These are phyloP conservation scores for Muscina levida DNA, from an alignment of 2,888 invertebrate species.

Conservation along the genomic window DNA sequence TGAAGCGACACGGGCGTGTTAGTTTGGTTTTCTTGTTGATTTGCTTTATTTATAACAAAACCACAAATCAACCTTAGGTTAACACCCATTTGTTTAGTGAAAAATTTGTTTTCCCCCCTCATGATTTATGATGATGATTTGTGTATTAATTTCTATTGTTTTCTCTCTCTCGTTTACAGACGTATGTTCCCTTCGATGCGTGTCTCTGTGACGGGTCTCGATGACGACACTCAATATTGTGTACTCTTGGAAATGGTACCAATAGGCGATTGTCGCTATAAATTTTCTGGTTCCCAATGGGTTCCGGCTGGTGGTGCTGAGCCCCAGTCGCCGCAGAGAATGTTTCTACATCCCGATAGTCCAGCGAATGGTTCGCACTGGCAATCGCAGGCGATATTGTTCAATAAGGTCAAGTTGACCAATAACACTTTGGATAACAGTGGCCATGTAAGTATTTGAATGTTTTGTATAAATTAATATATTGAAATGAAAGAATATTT, in stretches of 20 bases:
- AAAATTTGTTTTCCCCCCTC: slow-evolving; percentile 43
- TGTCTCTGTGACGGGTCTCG: slow-evolving; percentile 87
- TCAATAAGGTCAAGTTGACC: slow-evolving; percentile 92
- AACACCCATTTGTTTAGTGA: slow-evolving; percentile 69
- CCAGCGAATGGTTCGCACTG: slow-evolving; percentile 92
- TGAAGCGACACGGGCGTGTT: background rate
- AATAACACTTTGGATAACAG: slow-evolving; percentile 90
- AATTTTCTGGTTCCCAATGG: slow-evolving; percentile 92
- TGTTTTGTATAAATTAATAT: too few relatives aligned
- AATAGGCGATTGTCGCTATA: slow-evolving; percentile 88
- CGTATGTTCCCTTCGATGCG: slow-evolving; percentile 96
- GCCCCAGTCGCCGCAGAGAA: slow-evolving; percentile 87
- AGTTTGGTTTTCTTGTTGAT: slow-evolving; percentile 14
- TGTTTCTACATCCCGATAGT: slow-evolving; percentile 93
- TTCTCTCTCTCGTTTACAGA: slow-evolving; percentile 80
- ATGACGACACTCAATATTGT: slow-evolving; percentile 90
- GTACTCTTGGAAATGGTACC: slow-evolving; percentile 90
- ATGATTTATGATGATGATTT: slow-evolving; percentile 70
- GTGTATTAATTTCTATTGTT: slow-evolving; percentile 33
- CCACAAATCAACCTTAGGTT: slow-evolving; percentile 75
- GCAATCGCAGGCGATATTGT: slow-evolving; percentile 90
- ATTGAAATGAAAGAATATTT: too few relatives aligned
- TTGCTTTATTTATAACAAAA: slow-evolving; percentile 52
- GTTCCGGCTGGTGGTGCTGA: slow-evolving; percentile 92
- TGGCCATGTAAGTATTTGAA: slow-evolving; percentile 87